phyloP scores from a whole-genome alignment of 2,113 vertebrate species.

The Ctenomys sociabilis region DNA sequence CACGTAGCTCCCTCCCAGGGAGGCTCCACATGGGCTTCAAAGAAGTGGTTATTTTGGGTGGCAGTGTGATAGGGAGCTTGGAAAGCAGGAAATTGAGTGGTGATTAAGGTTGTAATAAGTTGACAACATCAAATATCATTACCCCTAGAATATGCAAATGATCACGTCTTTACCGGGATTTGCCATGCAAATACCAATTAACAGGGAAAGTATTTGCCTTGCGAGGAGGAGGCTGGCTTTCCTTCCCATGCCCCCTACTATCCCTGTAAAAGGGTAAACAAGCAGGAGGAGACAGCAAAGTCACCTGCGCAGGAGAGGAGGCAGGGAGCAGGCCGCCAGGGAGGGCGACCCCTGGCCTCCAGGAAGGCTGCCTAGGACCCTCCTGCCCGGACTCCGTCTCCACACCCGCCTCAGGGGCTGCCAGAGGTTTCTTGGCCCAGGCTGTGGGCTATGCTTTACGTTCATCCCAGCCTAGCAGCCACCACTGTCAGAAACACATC shows the following conservation, averaged over 20 bases:
- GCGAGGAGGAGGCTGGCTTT: not conserved
- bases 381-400: not conserved
- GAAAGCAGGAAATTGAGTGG: constrained; percentile 79
- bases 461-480: not conserved
- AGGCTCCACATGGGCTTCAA: not conserved
- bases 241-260: not conserved
- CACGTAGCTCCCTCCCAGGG: not conserved
- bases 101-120: constrained; percentile 83
- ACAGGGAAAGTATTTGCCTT: constrained; percentile 26
- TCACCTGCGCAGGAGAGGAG: not conserved
- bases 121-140: constrained; percentile 83
- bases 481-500: not conserved
- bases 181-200: constrained; percentile 84
- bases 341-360: too few species aligned
- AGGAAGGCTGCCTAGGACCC: not conserved
- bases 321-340: too few species aligned
- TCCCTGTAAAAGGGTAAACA: not conserved
- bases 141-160: constrained; percentile 83
- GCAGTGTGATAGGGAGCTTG: constrained; percentile 64
- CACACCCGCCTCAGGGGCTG: not conserved
- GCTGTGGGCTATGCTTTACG: fast-evolving
- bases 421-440: not conserved
- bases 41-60: constrained; percentile 72
- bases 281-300: not conserved
- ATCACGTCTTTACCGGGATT: constrained; percentile 75